A percentile compares a stretch with the other conserved stretches of the same genome.
phyloP scores from a whole-genome alignment of 2,888 invertebrate species.

The Sipha maydis region DNA sequence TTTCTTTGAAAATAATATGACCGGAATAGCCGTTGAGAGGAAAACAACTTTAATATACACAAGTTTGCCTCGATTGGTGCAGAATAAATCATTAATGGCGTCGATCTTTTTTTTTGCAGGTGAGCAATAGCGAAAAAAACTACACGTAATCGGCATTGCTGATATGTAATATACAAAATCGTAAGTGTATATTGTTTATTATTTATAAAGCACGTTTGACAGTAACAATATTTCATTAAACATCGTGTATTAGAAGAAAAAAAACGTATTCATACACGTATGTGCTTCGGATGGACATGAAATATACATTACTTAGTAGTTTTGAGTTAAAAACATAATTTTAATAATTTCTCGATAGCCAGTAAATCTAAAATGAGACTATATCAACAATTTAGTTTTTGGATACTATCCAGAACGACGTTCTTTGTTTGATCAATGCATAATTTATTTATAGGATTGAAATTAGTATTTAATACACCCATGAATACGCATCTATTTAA shows the following conservation, averaged over 20 bases:
- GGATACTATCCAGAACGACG: not conserved
- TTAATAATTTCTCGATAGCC: not conserved
- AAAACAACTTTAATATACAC: conserved; percentile 48
- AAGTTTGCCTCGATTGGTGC: not conserved
- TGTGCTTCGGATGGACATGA: not conserved
- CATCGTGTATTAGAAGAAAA: not conserved
- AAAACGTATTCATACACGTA: not conserved
- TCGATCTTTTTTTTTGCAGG: not conserved
- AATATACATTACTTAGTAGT: not conserved
- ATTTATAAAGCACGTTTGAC: not conserved
- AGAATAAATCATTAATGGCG: conserved; percentile 27
- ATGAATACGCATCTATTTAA: too few relatives aligned
- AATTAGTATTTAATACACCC: not conserved
- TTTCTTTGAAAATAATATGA: conserved; percentile 49
- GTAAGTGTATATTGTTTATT: not conserved
- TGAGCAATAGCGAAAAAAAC: not conserved
- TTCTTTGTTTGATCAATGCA: conserved; percentile 10
- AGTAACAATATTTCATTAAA: not conserved
- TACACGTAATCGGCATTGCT: not conserved
- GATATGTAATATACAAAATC: not conserved
- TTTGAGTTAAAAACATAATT: conserved; percentile 16
- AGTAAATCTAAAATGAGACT: conserved; percentile 7
- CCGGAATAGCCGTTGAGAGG: conserved; percentile 30
- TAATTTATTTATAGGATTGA: not conserved
- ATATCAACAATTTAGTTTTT: conserved; percentile 17